A percentile compares a stretch with the other conserved stretches of the same genome.
Conservation (phyloP, 2,113 vertebrate genomes). For the Gracilinanus agilis region DNA sequence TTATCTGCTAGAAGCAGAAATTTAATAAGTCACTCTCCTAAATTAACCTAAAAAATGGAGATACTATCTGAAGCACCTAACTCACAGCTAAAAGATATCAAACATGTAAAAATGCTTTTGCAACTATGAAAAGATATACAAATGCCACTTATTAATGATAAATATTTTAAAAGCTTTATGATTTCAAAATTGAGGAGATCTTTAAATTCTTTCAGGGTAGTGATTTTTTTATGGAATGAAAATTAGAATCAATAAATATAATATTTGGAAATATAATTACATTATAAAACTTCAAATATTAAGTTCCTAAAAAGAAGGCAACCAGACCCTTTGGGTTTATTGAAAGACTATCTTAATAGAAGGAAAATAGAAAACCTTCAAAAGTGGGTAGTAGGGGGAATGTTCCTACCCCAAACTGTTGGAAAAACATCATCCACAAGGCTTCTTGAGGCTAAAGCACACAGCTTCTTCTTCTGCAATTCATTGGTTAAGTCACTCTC, state of each 20-base stretch:
- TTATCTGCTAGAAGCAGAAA: too few relatives aligned
- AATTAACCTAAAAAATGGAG: not conserved
- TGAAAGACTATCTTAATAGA: constrained; percentile 77
- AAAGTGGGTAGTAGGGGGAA: not conserved
- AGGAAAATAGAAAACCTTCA: constrained; percentile 59
- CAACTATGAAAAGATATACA: not conserved
- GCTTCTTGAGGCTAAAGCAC: not conserved
- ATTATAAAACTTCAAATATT: not conserved
- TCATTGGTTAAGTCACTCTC: constrained; percentile 28
- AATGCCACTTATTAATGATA: not conserved
- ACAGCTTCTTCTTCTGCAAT: constrained; percentile 23
- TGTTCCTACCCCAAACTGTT: constrained; percentile 65
- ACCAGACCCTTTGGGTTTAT: constrained; percentile 54
- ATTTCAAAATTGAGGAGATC: not conserved
- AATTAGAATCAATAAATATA: constrained; percentile 25
- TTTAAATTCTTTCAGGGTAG: not conserved
- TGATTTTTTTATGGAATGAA: constrained; percentile 32
- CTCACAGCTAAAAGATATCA: not conserved
- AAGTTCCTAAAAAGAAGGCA: too few relatives aligned
- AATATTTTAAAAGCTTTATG: not conserved
- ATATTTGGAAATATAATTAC: not conserved
- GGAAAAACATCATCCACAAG: constrained; percentile 47
- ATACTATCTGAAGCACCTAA: not conserved
- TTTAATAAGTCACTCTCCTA: not conserved
- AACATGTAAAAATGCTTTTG: not conserved